Conservation (phyloP, 2,888 invertebrate genomes). For the Colostygia pectinataria region DNA sequence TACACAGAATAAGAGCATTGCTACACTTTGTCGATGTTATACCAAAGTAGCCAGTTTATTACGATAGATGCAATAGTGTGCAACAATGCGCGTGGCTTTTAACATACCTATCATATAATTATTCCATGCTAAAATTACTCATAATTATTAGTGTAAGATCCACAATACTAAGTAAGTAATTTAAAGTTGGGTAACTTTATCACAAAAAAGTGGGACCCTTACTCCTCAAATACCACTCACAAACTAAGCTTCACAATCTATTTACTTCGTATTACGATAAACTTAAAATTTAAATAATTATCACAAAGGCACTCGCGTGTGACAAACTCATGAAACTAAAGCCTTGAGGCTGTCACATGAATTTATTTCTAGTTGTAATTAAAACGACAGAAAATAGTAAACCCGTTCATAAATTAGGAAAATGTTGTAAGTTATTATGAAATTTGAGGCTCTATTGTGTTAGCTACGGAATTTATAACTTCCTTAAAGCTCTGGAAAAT, state of each 20-base stretch:
- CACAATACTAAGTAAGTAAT: too few relatives aligned
- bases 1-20: too few relatives aligned
- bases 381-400: conserved; percentile 33
- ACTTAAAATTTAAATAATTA: conserved; percentile 35
- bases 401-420: conserved; percentile 23
- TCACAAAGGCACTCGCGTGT: conserved; percentile 34
- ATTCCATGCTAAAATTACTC: too few relatives aligned
- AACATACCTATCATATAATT: too few relatives aligned
- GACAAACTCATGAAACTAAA: conserved; percentile 25
- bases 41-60: too few relatives aligned
- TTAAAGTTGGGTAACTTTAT: background rate
- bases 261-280: conserved; percentile 23
- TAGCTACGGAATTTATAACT: conserved; percentile 5
- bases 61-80: too few relatives aligned
- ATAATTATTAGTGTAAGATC: too few relatives aligned
- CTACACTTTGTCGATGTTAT: too few relatives aligned
- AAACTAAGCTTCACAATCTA: conserved; percentile 26
- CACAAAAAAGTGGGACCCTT: conserved; percentile 12
- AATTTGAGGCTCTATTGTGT: conserved; percentile 1
- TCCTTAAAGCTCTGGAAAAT: background rate
- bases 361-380: conserved; percentile 36
- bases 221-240: conserved; percentile 23
- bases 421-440: conserved; percentile 8
- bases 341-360: conserved; percentile 32
- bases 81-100: too few relatives aligned